These are phyloP conservation scores for Griposia aprilina DNA, from an alignment of 2,888 invertebrate genomes.

Conservation along the genomic window DNA sequence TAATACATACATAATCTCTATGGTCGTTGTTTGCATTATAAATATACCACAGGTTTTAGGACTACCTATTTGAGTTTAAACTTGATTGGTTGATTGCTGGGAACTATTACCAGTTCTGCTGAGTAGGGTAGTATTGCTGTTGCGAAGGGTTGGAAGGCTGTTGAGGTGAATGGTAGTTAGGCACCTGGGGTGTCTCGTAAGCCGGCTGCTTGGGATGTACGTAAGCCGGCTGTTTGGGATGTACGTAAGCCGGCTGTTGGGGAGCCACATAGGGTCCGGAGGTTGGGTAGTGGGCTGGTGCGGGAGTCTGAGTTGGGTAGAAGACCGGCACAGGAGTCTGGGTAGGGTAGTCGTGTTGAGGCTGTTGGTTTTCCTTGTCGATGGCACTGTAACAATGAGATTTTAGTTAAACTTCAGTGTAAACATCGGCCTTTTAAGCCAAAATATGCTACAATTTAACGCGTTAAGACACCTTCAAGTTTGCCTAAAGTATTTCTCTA, in stretches of 20 bases:
- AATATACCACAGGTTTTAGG: slow-evolving; percentile 41
- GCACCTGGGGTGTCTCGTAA: slow-evolving; percentile 53
- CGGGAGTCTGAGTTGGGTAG: slow-evolving; percentile 40
- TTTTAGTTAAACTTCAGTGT: slow-evolving; percentile 2
- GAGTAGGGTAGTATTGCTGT: slow-evolving; percentile 45
- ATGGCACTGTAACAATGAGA: slow-evolving; percentile 53
- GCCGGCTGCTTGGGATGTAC: slow-evolving; percentile 36
- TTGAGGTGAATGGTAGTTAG: slow-evolving; percentile 57
- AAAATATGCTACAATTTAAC: neutral
- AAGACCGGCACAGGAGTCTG: slow-evolving; percentile 70
- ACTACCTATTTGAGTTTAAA: slow-evolving; percentile 60
- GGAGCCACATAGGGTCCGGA: slow-evolving; percentile 78
- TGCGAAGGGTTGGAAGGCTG: slow-evolving; percentile 57
- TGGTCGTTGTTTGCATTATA: slow-evolving; percentile 42
- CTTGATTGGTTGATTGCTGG: slow-evolving; percentile 64
- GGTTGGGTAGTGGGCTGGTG: slow-evolving; percentile 70
- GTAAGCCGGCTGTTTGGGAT: slow-evolving; percentile 60
- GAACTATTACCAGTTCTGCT: slow-evolving; percentile 34
- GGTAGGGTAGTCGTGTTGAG: slow-evolving; percentile 45
- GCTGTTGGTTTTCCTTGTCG: neutral
- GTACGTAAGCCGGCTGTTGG: slow-evolving; percentile 32
- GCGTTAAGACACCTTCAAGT: neutral
- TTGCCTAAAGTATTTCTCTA: neutral
- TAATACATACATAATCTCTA: slow-evolving; percentile 50
- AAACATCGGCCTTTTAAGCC: neutral